Evolutionary conservation across 2,888 invertebrate genomes (phyloP).

Genomic region (Barypeithes pellucidus): DNA sequence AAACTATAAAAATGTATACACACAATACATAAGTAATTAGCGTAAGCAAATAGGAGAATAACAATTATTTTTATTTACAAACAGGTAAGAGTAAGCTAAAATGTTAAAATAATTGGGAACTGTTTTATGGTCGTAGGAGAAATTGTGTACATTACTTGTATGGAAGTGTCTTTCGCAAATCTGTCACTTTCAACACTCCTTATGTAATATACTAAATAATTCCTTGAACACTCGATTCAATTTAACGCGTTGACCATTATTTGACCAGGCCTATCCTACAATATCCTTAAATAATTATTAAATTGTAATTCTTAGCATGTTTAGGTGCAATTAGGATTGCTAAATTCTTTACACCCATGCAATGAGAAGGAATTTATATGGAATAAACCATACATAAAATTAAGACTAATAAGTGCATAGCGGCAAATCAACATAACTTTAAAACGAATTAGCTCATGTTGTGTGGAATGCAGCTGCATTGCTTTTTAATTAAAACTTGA

Average conservation of each 20-base stretch:
- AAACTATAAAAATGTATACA: too few species aligned
- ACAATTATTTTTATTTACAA: too few species aligned
- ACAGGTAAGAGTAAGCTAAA: too few species aligned
- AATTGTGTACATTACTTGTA: too few species aligned
- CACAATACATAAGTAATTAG: too few species aligned
- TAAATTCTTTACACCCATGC: conserved; percentile 40
- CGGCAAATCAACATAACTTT: conserved; percentile 39
- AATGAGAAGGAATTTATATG: conserved; percentile 40
- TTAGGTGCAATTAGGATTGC: conserved; percentile 29
- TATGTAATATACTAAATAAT: too few species aligned
- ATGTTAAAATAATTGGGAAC: too few species aligned
- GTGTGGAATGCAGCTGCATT: conserved; percentile 34
- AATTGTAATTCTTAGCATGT: conserved; percentile 39
- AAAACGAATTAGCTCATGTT: conserved; percentile 28
- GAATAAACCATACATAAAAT: conserved; percentile 45
- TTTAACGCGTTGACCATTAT: conserved; percentile 3
- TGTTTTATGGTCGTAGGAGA: too few species aligned
- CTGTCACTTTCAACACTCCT: too few species aligned
- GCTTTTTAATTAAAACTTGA: conserved; percentile 35
- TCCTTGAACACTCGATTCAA: too few species aligned
- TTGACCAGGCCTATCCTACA: conserved; percentile 11
- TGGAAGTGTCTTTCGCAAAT: too few species aligned
- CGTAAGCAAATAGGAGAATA: too few species aligned
- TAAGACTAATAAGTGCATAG: conserved; percentile 43
- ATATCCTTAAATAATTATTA: conserved; percentile 26